Base-by-base conservation (phyloP, 2,888 invertebrate genomes). In the Dorcus parallelipipedus region DNA sequence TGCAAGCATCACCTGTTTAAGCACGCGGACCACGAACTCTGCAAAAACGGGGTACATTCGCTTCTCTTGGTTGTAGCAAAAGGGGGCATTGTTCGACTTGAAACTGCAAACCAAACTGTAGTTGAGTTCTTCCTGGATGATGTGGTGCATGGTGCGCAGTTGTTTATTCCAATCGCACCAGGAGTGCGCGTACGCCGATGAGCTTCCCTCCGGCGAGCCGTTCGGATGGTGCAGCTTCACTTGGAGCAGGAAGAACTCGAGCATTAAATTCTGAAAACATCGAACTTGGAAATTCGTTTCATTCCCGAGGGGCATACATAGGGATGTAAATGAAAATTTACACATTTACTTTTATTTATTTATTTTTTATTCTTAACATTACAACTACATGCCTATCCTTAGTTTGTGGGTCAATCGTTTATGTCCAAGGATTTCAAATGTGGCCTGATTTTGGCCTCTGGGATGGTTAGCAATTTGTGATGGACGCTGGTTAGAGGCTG, bases 181-280 rank as follows among this genome's bases (percentile, higher is more conserved):
- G 58, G 78, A 69, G 52, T 67, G 65, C 4, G 81, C 80, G 61
- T 76, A 78, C 1, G 78, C 76, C 10, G 72, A 70, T 17, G 73
- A 65, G 23, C 76, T 58, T 6, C 66, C 68, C 54, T 74, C 70
- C 10, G 56, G 61, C 2, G 69, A 75, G 20, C 83, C 82, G 54
- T 75, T 72, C 0, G 84, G 83, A 71, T 82, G 79, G 70, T 84
- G 84, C 38, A 82, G 69, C 62, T 77, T 72, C 9, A 83, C 65
- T 72, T 83, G 81, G n/a, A 83, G 69, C 3, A 80, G 66, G 17
- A 82, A 73, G 63, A 83, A 78, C 59, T 81, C 78, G 47, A 82
- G 77, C 49, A 83, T 75, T 52, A 77, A 73, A 38, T 71, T 66
- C 76, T 78, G 72, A 69, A 42, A 38, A 50, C 6, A 10, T 6